These are phyloP conservation scores for Aleiodes leptofemur DNA, from an alignment of 2,888 invertebrate species.

Conservation along the genomic window DNA sequence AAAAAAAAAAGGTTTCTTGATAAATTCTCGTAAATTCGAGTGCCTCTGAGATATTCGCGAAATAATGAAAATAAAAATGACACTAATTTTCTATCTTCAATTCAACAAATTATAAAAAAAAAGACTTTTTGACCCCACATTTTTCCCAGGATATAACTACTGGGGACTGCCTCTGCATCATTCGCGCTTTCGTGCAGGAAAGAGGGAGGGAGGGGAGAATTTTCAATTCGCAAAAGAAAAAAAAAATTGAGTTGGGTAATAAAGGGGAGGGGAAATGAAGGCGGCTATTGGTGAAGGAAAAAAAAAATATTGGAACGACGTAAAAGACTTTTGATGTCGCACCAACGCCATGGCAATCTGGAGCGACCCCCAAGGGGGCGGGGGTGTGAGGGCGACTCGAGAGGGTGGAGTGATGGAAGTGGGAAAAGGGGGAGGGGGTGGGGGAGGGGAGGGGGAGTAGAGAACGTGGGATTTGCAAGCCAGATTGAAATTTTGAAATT, in stretches of 20 bases:
- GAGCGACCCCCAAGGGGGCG: constrained; percentile 59
- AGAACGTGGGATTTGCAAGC: constrained; percentile 76
- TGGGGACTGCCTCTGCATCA: constrained; percentile 16
- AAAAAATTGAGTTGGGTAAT: constrained; percentile 39
- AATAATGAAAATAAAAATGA: too few species aligned
- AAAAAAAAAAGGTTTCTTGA: too few species aligned
- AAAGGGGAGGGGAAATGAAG: constrained; percentile 48
- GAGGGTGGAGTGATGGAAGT: constrained; percentile 52
- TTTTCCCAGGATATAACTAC: background rate
- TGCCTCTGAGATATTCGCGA: too few species aligned
- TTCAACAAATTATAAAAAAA: constrained; percentile 19
- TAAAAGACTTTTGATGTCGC: constrained; percentile 74
- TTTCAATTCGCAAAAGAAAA: constrained; percentile 60
- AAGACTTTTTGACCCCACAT: constrained; percentile 26
- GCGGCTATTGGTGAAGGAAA: constrained; percentile 33
- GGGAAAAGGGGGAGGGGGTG: constrained; percentile 55
- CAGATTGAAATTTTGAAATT: constrained; percentile 78
- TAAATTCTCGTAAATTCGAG: too few species aligned
- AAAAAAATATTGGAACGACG: constrained; percentile 62
- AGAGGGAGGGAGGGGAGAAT: constrained; percentile 49
- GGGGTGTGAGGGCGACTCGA: background rate
- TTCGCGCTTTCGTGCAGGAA: constrained; percentile 3
- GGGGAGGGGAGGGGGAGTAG: constrained; percentile 55
- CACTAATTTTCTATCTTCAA: background rate
- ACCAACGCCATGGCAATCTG: constrained; percentile 64